Evolutionary conservation across 1,140 invertebrate genomes (phyloP).

Genomic region (Agrypnia vestita): DNA sequence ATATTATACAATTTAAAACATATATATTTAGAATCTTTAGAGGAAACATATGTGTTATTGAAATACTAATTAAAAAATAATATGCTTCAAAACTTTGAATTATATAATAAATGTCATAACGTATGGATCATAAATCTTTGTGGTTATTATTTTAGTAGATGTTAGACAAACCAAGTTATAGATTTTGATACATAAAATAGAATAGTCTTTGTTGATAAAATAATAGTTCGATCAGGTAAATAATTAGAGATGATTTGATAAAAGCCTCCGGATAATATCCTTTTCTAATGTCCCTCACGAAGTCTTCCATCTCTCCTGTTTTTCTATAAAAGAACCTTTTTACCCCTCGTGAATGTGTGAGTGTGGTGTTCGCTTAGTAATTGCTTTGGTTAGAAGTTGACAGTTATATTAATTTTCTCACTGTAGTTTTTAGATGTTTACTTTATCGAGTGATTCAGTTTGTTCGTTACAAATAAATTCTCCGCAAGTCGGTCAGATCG

Average conservation of each 20-base stretch:
- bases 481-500: neutral
- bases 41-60: conserved; percentile 15
- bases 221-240: conserved; percentile 14
- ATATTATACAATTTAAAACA: conserved; percentile 23
- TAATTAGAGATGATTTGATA: neutral
- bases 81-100: conserved; percentile 29
- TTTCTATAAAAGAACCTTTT: neutral
- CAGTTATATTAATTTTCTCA: conserved; percentile 48
- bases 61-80: conserved; percentile 1
- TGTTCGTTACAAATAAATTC: conserved; percentile 12
- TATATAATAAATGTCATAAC: conserved; percentile 40
- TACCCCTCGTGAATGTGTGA: conserved; percentile 43
- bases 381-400: conserved; percentile 45
- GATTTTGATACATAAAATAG: conserved; percentile 28
- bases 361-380: conserved; percentile 56
- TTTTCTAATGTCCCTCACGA: neutral
- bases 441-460: conserved; percentile 13
- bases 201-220: conserved; percentile 19
- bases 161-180: conserved; percentile 27
- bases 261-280: neutral
- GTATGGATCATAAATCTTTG: conserved; percentile 37
- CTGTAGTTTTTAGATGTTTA: conserved; percentile 51
- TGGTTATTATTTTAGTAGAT: conserved; percentile 32
- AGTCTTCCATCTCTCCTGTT: neutral
- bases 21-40: conserved; percentile 23